phyloP scores from a whole-genome alignment of 1,140 invertebrate genomes.

The Euschistus heros region DNA sequence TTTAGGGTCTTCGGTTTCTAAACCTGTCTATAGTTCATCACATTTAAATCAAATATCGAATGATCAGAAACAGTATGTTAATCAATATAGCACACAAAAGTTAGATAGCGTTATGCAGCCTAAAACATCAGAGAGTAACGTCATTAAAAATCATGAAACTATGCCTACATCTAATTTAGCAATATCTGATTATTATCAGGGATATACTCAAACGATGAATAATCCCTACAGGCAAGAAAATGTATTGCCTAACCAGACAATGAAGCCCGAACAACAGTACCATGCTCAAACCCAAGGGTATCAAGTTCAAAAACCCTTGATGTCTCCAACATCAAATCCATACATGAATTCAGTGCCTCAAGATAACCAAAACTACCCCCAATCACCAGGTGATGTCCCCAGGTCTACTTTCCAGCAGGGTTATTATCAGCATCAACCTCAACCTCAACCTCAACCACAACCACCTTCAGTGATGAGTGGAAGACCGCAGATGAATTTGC shows the following conservation, averaged over 20 bases:
- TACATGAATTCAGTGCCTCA: not conserved
- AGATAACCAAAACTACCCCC: not conserved
- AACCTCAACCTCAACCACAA: not conserved
- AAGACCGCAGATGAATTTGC: not conserved
- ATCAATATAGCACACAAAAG: not conserved
- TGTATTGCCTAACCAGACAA: not conserved
- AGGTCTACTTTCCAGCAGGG: not conserved
- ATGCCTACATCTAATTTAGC: not conserved
- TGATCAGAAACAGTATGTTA: not conserved
- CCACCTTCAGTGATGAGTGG: not conserved
- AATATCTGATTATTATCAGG: not conserved
- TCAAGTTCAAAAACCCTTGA: not conserved
- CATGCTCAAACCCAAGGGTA: not conserved
- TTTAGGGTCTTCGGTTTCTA: not conserved
- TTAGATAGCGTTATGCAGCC: not conserved
- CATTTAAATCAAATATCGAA: conserved; percentile 3
- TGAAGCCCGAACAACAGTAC: not conserved
- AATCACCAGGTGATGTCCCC: not conserved
- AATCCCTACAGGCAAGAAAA: conserved; percentile 7
- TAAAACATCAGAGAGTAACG: not conserved
- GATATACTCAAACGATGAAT: not conserved
- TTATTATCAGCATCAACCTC: no score
- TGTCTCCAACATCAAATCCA: not conserved
- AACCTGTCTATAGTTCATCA: not conserved
- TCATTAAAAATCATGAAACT: not conserved